Evolutionary conservation across 2,113 vertebrate genomes (phyloP).

Genomic region (Passer domesticus): DNA sequence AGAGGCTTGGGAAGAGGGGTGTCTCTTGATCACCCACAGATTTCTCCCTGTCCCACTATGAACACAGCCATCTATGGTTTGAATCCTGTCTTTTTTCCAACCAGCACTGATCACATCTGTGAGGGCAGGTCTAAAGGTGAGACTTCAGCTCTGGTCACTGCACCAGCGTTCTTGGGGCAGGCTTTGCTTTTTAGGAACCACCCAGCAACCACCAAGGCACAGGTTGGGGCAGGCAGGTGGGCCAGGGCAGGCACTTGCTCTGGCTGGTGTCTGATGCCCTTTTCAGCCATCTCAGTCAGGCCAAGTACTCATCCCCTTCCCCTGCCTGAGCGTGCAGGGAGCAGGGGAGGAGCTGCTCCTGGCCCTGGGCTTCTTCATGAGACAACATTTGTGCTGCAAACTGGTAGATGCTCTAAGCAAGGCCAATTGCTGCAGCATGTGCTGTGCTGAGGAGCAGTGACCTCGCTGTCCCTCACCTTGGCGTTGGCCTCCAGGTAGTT

Average conservation of each 20-base stretch:
- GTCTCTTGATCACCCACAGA: background rate
- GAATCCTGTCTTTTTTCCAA: fast-evolving
- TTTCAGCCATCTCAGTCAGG: background rate
- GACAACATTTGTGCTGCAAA: fast-evolving
- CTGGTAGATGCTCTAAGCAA: background rate
- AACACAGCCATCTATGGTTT: background rate
- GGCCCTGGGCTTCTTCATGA: background rate
- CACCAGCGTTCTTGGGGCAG: fast-evolving
- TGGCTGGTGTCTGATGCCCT: too few species aligned
- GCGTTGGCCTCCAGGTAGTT: slow-evolving; percentile 78
- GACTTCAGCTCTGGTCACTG: background rate
- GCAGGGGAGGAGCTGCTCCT: background rate
- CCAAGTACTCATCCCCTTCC: background rate
- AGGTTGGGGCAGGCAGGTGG: fast-evolving
- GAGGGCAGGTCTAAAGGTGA: background rate
- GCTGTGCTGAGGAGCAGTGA: fast-evolving
- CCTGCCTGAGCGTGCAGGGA: fast-evolving
- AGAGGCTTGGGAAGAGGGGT: background rate
- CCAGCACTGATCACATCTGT: fast-evolving
- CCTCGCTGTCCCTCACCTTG: slow-evolving; percentile 36
- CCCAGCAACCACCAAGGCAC: background rate
- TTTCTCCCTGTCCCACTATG: background rate
- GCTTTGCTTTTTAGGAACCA: background rate
- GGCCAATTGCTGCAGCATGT: fast-evolving
- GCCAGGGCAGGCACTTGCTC: background rate